These are phyloP conservation scores for Exephanes ischioxanthus DNA, from an alignment of 2,888 invertebrate genomes.

Conservation along the genomic window DNA sequence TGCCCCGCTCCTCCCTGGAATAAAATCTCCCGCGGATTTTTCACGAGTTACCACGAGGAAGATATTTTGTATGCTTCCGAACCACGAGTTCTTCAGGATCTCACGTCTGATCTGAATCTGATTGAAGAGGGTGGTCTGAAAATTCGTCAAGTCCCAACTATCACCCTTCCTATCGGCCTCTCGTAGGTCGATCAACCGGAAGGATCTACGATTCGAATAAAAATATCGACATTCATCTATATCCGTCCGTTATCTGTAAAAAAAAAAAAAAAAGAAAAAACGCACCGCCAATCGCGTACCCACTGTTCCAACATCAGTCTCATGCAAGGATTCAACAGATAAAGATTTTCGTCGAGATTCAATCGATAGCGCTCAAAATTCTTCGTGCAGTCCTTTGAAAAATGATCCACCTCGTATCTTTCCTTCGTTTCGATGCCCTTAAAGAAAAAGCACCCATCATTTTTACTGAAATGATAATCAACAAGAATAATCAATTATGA, in stretches of 20 bases:
- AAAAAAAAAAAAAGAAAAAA: background rate
- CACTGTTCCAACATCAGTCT: constrained; percentile 92
- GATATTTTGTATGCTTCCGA: constrained; percentile 88
- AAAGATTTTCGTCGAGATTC: constrained; percentile 87
- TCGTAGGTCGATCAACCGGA: constrained; percentile 88
- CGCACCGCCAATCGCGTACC: constrained; percentile 91
- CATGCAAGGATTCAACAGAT: constrained; percentile 93
- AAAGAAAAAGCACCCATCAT: constrained; percentile 36
- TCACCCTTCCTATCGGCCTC: constrained; percentile 87
- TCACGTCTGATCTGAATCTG: constrained; percentile 90
- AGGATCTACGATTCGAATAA: constrained; percentile 85
- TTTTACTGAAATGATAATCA: background rate
- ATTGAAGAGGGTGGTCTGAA: constrained; percentile 86
- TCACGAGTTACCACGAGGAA: constrained; percentile 87
- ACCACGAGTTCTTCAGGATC: constrained; percentile 89
- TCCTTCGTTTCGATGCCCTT: constrained; percentile 46
- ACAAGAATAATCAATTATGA: background rate
- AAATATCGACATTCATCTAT: constrained; percentile 35
- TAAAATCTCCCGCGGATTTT: background rate
- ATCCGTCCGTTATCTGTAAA: background rate
- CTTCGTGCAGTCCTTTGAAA: constrained; percentile 54
- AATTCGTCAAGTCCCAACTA: constrained; percentile 90
- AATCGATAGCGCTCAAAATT: constrained; percentile 84
- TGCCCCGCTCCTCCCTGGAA: background rate
- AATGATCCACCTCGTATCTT: constrained; percentile 51